These are phyloP conservation scores for Erpetoichthys calabaricus DNA, from an alignment of 2,797 vertebrate species.

Conservation along the genomic window DNA sequence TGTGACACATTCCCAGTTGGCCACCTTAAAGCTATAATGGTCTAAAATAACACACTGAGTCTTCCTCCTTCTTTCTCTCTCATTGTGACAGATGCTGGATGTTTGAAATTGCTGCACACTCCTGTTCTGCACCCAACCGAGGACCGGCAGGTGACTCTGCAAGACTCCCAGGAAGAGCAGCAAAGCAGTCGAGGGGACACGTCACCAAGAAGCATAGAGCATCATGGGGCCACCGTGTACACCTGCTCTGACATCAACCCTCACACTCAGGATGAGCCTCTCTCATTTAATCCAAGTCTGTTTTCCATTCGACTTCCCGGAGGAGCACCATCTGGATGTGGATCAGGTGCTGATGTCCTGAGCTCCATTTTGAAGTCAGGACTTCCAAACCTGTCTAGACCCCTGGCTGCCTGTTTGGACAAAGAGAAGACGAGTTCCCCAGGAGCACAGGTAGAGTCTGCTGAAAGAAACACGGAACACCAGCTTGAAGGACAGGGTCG, in stretches of 20 bases:
- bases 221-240: background rate
- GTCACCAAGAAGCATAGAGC: background rate
- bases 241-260: background rate
- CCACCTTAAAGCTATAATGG: background rate
- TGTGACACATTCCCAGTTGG: no score
- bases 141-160: constrained; percentile 4
- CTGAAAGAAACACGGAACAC: background rate
- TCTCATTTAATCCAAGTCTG: constrained; percentile 38
- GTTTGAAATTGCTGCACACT: background rate
- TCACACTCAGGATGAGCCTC: constrained; percentile 43
- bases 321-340: constrained; percentile 20
- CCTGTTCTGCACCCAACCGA: constrained; percentile 10
- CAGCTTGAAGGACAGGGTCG: constrained; percentile 8
- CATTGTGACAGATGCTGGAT: background rate
- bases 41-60: no score
- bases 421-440: background rate
- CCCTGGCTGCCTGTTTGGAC: constrained; percentile 11
- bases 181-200: constrained; percentile 9
- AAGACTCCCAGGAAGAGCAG: background rate
- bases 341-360: constrained; percentile 23
- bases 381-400: constrained; percentile 45
- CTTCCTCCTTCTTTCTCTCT: background rate
- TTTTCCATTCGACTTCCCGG: constrained; percentile 41
- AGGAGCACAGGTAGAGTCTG: background rate
- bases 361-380: constrained; percentile 32